These are phyloP conservation scores for Lethenteron camtschaticum DNA, from an alignment of 2,113 vertebrate species.

Conservation along the genomic window DNA sequence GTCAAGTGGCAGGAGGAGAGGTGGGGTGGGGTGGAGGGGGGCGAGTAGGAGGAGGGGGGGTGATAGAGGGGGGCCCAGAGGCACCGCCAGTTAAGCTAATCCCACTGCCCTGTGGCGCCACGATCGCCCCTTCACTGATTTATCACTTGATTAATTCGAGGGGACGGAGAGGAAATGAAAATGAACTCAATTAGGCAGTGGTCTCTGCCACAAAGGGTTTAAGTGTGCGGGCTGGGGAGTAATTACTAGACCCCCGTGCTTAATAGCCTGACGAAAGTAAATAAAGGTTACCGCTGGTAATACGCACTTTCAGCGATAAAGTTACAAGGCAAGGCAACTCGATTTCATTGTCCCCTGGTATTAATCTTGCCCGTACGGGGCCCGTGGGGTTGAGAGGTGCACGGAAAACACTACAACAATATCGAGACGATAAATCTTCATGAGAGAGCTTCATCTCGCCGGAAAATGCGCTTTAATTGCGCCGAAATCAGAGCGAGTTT, in stretches of 20 bases:
- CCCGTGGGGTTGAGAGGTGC: too few relatives aligned
- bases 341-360: slow-evolving; percentile 1
- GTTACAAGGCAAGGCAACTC: slow-evolving; percentile 5
- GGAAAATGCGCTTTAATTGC: too few relatives aligned
- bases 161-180: neutral
- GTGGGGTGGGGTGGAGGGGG: neutral
- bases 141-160: slow-evolving; percentile 6
- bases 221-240: slow-evolving; percentile 1
- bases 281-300: slow-evolving; percentile 5
- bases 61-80: neutral
- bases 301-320: slow-evolving; percentile 1
- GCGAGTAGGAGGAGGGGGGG: neutral
- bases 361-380: neutral
- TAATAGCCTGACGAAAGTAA: slow-evolving; percentile 5
- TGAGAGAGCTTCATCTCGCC: too few relatives aligned
- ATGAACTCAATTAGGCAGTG: slow-evolving; percentile 2
- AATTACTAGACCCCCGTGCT: slow-evolving; percentile 5
- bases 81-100: neutral
- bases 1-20: too few relatives aligned
- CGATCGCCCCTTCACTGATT: neutral
- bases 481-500: too few relatives aligned
- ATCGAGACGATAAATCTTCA: too few relatives aligned
- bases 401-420: too few relatives aligned
- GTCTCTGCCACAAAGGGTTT: neutral
- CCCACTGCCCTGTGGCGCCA: neutral